A percentile compares a stretch with the other conserved stretches of the same genome.
Evolutionary conservation across 2,888 invertebrate genomes (phyloP).

Genomic region (Drosophila nr. perissopoda): DNA sequence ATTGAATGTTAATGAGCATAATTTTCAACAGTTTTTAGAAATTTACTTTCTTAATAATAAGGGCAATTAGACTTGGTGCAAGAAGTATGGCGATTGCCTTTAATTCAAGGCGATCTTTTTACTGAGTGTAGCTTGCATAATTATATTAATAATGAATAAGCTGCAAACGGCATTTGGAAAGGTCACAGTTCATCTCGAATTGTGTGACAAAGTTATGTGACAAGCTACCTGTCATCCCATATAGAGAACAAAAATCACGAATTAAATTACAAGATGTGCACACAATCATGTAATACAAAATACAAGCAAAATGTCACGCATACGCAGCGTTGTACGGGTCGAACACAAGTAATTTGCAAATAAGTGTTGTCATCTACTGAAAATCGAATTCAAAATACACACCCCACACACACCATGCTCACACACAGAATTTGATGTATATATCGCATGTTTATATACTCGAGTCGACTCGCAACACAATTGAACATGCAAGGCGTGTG

Average conservation of each 20-base stretch:
- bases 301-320: conserved; percentile 31
- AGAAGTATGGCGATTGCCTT: no score
- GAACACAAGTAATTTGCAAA: conserved; percentile 72
- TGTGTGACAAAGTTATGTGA: conserved; percentile 42
- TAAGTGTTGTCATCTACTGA: conserved; percentile 69
- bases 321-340: conserved; percentile 32
- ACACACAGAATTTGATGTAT: conserved; percentile 10
- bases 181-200: conserved; percentile 27
- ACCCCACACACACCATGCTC: not conserved
- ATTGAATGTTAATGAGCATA: no score
- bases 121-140: conserved; percentile 11
- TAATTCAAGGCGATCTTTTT: not conserved
- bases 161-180: conserved; percentile 15
- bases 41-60: no score
- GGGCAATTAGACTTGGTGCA: no score
- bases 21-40: no score
- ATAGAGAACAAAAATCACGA: conserved; percentile 24
- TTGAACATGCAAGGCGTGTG: conserved; percentile 72
- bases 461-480: conserved; percentile 36
- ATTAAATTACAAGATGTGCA: conserved; percentile 31
- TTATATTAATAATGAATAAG: conserved; percentile 62
- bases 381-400: conserved; percentile 48
- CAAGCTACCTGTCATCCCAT: conserved; percentile 16
- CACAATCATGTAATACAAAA: conserved; percentile 9
- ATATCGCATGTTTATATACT: conserved; percentile 27